Evolutionary conservation across 2,113 vertebrate genomes (phyloP).

Genomic region (Cryptotis parvus): DNA sequence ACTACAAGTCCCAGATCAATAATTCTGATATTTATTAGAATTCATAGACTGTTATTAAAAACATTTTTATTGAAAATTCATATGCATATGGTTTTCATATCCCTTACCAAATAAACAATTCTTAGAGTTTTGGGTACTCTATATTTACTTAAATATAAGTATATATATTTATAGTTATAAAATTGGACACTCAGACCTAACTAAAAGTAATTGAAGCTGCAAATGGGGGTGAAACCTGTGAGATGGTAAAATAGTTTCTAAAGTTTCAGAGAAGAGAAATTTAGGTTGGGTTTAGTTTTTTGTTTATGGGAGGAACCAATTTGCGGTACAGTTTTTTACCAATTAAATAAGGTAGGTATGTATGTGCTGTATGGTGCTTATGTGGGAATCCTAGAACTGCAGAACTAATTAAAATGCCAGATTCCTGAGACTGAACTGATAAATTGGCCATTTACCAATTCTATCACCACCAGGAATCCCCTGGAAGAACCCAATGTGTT

Average conservation of each 20-base stretch:
- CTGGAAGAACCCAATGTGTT: not conserved
- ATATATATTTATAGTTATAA: too few relatives aligned
- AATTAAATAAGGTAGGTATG: not conserved
- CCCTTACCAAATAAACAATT: conserved; percentile 58
- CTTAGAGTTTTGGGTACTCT: conserved; percentile 35
- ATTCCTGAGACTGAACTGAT: not conserved
- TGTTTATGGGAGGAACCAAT: not conserved
- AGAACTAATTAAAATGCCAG: conserved; percentile 21
- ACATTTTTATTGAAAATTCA: not conserved
- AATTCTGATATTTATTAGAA: conserved; percentile 69
- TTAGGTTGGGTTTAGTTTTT: not conserved
- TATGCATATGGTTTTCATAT: conserved; percentile 4
- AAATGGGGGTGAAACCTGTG: conserved; percentile 44
- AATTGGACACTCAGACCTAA: not conserved
- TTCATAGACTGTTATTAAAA: conserved; percentile 32
- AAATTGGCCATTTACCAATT: not conserved
- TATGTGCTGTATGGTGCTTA: conserved; percentile 17
- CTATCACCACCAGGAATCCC: not conserved
- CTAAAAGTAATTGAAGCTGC: conserved; percentile 55
- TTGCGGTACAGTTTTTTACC: conserved; percentile 10
- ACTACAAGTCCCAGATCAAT: conserved; percentile 51
- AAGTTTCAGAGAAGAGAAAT: conserved; percentile 59
- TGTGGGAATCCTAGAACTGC: not conserved
- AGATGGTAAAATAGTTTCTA: conserved; percentile 52
- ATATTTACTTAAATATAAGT: conserved; percentile 60